These are phyloP conservation scores for Danio tinwini DNA, from an alignment of 2,797 vertebrate species.

Conservation along the genomic window DNA sequence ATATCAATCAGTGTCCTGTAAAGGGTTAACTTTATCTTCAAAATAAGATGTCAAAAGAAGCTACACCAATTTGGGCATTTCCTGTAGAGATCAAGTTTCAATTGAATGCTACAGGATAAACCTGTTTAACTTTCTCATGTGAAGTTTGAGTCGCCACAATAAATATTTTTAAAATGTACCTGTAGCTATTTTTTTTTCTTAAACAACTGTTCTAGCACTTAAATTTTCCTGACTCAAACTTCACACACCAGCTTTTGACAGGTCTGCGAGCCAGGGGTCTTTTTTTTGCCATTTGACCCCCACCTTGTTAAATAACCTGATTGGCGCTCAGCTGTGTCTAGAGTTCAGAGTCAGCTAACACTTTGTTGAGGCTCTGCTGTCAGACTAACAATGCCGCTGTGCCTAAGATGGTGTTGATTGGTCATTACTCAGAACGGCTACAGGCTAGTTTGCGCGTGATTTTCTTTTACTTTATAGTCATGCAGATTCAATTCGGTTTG, in stretches of 20 bases:
- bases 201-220: not conserved
- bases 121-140: not conserved
- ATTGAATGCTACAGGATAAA: not conserved
- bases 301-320: constrained; percentile 63
- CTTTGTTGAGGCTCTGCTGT: constrained; percentile 72
- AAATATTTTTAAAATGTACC: not conserved
- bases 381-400: constrained; percentile 76
- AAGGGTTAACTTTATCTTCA: not conserved
- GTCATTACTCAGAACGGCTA: constrained; percentile 78
- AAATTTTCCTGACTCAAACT: constrained; percentile 15
- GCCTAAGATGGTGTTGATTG: constrained; percentile 82
- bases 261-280: constrained; percentile 26
- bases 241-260: constrained; percentile 25
- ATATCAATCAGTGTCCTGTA: no score
- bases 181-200: not conserved
- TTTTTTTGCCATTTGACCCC: constrained; percentile 70
- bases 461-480: constrained; percentile 64
- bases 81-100: not conserved
- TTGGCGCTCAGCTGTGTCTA: constrained; percentile 70
- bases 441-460: constrained; percentile 58
- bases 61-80: not conserved
- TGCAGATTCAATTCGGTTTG: constrained; percentile 47
- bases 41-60: not conserved
- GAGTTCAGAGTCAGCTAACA: constrained; percentile 72
- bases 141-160: not conserved